Conservation (phyloP, 2,113 vertebrate genomes). For the Telmatochromis bifrenatus region DNA sequence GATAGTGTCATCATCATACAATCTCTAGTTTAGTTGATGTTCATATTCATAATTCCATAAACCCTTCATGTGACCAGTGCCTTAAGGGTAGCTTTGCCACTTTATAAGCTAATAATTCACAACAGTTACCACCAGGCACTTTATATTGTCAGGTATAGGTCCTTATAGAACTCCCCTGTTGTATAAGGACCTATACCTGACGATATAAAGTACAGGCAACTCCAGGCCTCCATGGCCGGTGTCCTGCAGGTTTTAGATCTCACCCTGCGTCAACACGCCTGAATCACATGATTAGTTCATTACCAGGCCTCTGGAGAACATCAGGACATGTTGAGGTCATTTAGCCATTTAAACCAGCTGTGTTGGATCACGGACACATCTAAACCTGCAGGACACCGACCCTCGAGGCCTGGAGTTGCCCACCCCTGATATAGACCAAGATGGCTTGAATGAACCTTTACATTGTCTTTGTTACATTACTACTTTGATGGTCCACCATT, state of each 20-base stretch:
- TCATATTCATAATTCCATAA: too few species aligned
- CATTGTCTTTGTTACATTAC: background rate
- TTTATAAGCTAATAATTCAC: background rate
- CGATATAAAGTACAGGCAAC: background rate
- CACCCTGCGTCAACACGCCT: background rate
- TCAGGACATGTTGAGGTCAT: background rate
- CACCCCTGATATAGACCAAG: background rate
- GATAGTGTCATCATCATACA: background rate
- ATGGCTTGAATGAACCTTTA: background rate
- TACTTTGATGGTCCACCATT: background rate
- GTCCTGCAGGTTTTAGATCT: background rate
- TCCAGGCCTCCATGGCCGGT: background rate
- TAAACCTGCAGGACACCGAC: background rate
- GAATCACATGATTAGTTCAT: background rate
- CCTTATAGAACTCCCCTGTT: background rate
- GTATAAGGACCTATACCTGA: background rate
- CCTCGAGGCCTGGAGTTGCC: background rate
- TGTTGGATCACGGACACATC: background rate
- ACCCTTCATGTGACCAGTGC: fast-evolving
- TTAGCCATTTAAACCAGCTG: background rate
- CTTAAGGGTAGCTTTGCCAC: fast-evolving
- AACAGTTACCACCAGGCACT: background rate
- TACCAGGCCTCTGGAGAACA: background rate
- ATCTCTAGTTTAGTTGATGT: background rate
- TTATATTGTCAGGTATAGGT: background rate